Base-by-base conservation (phyloP, 1,140 invertebrate genomes). In the Drosophila prosaltans region DNA sequence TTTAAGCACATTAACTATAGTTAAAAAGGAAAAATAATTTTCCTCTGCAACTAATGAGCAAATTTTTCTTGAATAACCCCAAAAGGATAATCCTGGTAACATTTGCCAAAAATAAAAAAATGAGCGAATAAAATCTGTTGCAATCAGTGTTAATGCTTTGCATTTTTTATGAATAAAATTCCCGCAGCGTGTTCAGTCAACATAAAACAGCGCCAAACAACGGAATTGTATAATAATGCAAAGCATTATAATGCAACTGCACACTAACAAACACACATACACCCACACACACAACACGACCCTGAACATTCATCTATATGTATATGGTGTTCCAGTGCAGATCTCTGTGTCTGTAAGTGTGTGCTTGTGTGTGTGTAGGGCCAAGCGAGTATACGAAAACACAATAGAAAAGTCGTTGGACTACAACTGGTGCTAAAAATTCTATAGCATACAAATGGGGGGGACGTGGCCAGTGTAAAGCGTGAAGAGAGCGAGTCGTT, bases 71-170 rank as follows among this genome's bases (percentile, higher is more conserved):
- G 45, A 51, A 51, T 21, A 21, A 24, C 32, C 57, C 57, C n/a
- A 59, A 24, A 59, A 57, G 28, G 72, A 73, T 68, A 62, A 40
- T 72, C 65, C 66, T 67, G 72, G 58, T 61, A 74, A 63, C 59
- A 48, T 32, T 30, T 26, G 9, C 26, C 6, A n/a, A 69, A 75
- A 71, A 72, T 65, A 65, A 65, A 40, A 68, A 62, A 30, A 30
- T 30, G 0, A 59, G 82, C 16, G 74, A 62, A 68, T 81, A 78
- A 85, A 85, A 86, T 86, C 80, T 83, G 84, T 83, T 89, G 78
- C 83, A 88, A 88, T 88, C 83, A 80, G 84, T 80, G 83, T 83
- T 89, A 88, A 88, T 88, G 72, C 68, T 72, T 58, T 89, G 80
- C 76, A 83, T 83, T 88, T 88, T 79, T 88, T 88, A 88, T 88